These are phyloP conservation scores for Thyatira batis DNA, from an alignment of 2,888 invertebrate genomes.

Conservation along the genomic window DNA sequence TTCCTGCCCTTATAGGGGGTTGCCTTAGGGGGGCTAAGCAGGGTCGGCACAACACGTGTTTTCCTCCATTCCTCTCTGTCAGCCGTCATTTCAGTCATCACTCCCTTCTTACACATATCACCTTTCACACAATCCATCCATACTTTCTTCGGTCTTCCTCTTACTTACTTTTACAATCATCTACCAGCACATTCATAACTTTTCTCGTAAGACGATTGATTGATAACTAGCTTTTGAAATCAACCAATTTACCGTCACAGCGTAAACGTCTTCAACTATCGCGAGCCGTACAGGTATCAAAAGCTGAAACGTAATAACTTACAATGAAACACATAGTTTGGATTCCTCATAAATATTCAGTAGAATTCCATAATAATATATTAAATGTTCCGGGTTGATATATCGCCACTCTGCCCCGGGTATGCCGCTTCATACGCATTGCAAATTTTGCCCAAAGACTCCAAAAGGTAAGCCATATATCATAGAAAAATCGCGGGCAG, in stretches of 20 bases:
- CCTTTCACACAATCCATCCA: no score
- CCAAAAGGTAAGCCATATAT: slow-evolving; percentile 14
- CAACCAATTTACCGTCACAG: not conserved
- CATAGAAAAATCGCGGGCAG: slow-evolving; percentile 24
- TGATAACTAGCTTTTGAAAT: not conserved
- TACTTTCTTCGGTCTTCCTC: no score
- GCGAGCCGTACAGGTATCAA: not conserved
- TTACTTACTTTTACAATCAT: no score
- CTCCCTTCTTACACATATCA: no score
- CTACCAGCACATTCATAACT: no score
- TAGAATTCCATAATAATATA: slow-evolving; percentile 35
- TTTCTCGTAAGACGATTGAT: not conserved
- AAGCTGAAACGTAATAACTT: slow-evolving; percentile 1
- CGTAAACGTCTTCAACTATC: not conserved
- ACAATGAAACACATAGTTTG: slow-evolving; percentile 4
- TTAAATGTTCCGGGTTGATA: slow-evolving; percentile 24
- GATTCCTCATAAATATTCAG: slow-evolving; percentile 46
- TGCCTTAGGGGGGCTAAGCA: no score
- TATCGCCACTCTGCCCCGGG: slow-evolving; percentile 14
- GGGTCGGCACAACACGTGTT: no score
- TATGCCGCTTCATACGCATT: slow-evolving; percentile 42
- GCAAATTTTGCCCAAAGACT: slow-evolving; percentile 39
- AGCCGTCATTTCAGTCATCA: no score
- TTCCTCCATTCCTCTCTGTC: no score
- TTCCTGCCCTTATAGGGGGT: no score